These are phyloP conservation scores for Brenthis daphne DNA, from an alignment of 2,888 invertebrate genomes.

Conservation along the genomic window DNA sequence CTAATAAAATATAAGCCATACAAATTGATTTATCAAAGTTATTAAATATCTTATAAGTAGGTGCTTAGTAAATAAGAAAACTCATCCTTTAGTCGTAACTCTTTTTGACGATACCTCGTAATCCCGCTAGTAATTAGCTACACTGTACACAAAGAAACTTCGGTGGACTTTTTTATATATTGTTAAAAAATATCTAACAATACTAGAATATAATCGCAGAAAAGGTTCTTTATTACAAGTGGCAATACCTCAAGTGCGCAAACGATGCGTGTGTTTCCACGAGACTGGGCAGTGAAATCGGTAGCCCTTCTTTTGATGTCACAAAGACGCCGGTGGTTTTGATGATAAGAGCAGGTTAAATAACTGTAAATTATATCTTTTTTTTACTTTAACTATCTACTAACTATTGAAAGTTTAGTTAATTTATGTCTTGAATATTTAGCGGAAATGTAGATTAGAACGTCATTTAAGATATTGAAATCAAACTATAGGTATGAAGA, in stretches of 20 bases:
- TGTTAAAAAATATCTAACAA: slow-evolving; percentile 60
- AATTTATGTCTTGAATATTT: not conserved
- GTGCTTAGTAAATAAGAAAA: slow-evolving; percentile 43
- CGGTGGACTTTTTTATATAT: slow-evolving; percentile 45
- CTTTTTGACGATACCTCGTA: slow-evolving; percentile 48
- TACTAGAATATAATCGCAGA: slow-evolving; percentile 53
- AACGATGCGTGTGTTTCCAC: slow-evolving; percentile 63
- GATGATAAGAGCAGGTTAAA: slow-evolving; percentile 24
- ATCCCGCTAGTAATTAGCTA: slow-evolving; percentile 57
- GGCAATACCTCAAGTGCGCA: slow-evolving; percentile 75
- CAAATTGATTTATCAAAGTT: not conserved
- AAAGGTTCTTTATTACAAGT: slow-evolving; percentile 70
- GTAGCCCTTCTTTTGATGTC: slow-evolving; percentile 59
- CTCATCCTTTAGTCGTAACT: slow-evolving; percentile 59
- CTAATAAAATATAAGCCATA: too few species aligned
- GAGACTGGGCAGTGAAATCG: slow-evolving; percentile 55
- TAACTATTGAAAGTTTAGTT: not conserved
- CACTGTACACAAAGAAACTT: slow-evolving; percentile 50
- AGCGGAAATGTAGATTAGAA: too few species aligned
- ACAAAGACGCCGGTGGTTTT: slow-evolving; percentile 58
- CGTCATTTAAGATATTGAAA: too few species aligned
- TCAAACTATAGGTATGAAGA: too few species aligned
- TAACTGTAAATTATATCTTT: slow-evolving; percentile 33
- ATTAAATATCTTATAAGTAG: not conserved
- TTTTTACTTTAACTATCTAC: not conserved